Evolutionary conservation across 2,797 vertebrate species (phyloP), one percentile per base, ranked within the genome.

Genomic region (Poeciliopsis gracilis): DNA sequence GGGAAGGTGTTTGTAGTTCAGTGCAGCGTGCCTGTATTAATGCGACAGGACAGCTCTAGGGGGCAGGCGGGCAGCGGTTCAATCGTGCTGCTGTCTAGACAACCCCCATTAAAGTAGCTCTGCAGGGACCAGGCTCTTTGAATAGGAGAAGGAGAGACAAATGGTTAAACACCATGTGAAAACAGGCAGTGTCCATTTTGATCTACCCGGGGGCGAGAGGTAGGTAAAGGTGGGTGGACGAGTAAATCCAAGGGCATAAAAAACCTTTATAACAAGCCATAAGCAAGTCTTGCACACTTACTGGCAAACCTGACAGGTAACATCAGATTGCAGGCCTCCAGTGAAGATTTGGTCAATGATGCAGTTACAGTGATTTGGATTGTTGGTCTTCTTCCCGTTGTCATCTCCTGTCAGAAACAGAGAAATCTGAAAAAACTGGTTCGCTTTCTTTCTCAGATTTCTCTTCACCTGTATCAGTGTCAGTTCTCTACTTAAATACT

Each of bases 271-370:
- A 67, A 76, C 16, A 76, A 49, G 18, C 51, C 33, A 47, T 66
- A 77, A 30, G 73, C 5, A 61, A 6, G 16, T 73, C 15, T 67
- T 25, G 72, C 7, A 82, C 63, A 96, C 97, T 97, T 95, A 99
- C 97, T 98, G 97, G 96, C 97, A 99, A 92, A 97, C 97, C 93
- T 99, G 97, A 96, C 97, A 99, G 86, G 97, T 99, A 89, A 99
- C 97, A 43, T 99, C 97, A 30, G 97, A 99, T 95, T 99, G 97
- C 91, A 99, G 96, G 87, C 97, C 97, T 0, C 97, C 97, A 0
- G 97, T 99, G 94, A 99, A 99, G 93, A 99, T 99, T 97, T 99
- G 97, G 96, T 99, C 97, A 86, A 98, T 98, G 94, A 99, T 99
- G 95, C 97, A 99, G 95, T 97, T 98, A 96, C 97, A 98, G 96